Base-by-base conservation (phyloP, 1,140 invertebrate genomes). In the Bombus polaris region DNA sequence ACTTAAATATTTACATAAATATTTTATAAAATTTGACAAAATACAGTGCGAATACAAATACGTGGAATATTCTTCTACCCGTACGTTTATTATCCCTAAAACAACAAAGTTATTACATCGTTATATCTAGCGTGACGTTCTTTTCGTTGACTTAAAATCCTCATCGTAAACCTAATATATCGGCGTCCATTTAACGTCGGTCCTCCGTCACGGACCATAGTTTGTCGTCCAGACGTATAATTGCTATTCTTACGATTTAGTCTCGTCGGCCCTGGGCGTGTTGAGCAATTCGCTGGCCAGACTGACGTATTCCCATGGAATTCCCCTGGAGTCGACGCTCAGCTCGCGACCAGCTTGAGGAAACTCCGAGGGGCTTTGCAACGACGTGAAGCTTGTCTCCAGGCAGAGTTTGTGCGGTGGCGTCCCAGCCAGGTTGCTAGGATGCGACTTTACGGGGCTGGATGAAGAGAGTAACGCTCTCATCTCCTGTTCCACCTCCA, bases 311-410 rank as follows among this genome's bases (percentile, higher is more conserved):
- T 95, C 94, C 93, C 94, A 95, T 35, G 94, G 95, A 53, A 95
- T 90, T 47, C 94, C 94, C 6, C 90, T 90, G 57, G 94, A 95
- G 85, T 95, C 94, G 57, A 94, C 90, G 89, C 95, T 95, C 59
- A 94, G 91, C 77, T 95, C 94, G 10, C 94, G 91, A 15, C 94
- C 93, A 68, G 92, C 92, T 47, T 92, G 94, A 2, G 94, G 94
- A 47, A 94, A 91, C 77, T 95, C 94, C 35, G 94, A 94, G 0
- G 96, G 96, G 88, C 95, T 96, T 81, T 96, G 96, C 10, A 97
- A 92, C 75, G 96, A 97, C 6, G 97, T 97, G 93, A 98, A 98
- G 89, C 97, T 97, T 2, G 97, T 98, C 93, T 98, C 97, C 77
- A 98, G 94, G 88, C 96, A 97, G 25, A 97, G 93, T 81, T 96